Evolutionary conservation across 1,140 invertebrate genomes (phyloP).

Genomic region (Conus betulinus): DNA sequence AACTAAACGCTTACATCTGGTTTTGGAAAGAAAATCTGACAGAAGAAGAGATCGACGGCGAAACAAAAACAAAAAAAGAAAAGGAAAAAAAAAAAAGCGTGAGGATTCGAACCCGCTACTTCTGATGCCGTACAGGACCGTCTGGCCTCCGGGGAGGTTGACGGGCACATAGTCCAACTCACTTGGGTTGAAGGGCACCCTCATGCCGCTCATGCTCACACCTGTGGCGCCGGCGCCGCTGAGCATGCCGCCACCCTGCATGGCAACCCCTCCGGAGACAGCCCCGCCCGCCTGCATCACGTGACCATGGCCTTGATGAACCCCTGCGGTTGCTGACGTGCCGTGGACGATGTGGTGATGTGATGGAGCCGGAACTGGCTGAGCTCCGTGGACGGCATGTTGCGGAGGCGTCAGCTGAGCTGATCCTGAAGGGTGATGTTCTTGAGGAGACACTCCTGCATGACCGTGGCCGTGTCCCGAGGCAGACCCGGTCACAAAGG

Average conservation of each 20-base stretch:
- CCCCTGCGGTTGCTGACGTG: neutral
- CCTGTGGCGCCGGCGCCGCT: neutral
- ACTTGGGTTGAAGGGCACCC: neutral
- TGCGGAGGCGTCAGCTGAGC: too few species aligned
- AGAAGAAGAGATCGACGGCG: neutral
- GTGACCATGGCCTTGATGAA: neutral
- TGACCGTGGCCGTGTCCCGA: too few species aligned
- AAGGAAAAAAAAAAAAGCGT: neutral
- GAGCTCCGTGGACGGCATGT: too few species aligned
- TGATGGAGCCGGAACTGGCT: neutral
- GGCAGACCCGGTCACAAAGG: too few species aligned
- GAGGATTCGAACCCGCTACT: neutral
- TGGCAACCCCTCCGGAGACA: too few species aligned
- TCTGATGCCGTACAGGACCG: neutral
- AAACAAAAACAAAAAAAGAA: neutral
- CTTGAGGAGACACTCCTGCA: too few species aligned
- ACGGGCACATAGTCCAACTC: neutral
- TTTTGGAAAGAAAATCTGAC: neutral
- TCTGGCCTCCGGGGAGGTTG: neutral
- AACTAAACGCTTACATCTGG: neutral
- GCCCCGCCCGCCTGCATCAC: neutral
- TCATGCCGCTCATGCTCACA: neutral
- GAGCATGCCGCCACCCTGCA: neutral
- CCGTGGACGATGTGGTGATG: neutral
- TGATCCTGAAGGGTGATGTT: too few species aligned